Evolutionary conservation across 2,797 vertebrate genomes (phyloP), one percentile per base, ranked within the genome.

Genomic region (Australoheros facetus): DNA sequence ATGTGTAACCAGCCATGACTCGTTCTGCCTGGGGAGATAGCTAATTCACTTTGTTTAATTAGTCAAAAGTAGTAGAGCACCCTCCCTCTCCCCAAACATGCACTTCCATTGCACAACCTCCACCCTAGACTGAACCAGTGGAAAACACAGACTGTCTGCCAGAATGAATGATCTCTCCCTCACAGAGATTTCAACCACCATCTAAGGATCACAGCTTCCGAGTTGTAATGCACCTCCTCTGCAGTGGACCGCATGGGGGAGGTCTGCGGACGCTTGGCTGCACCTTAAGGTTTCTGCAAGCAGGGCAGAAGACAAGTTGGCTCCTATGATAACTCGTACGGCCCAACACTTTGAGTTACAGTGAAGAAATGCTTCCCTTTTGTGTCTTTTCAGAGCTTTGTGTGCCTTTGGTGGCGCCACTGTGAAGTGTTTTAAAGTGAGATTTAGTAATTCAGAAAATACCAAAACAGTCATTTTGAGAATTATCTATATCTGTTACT

Each of bases 11-110:
- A 93, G 92, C 85, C 90, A 75, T 93, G 90, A 88, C 88, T 88
- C 92, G 83, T 89, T 93, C 91, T 93, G 92, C 90, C 91, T 92
- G 91, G 89, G 88, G 89, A 94, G 90, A 89, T 85, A 85, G 85
- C 80, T 94, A 91, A 94, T 94, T 94, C 90, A 92, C 92, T 94
- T 94, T 93, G 93, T 93, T 92, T 91, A 91, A 92, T 93, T 93
- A 95, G 87, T 91, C 90, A 92, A 94, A 92, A 91, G 92, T 93
- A 93, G 89, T 92, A 87, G 85, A 90, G 88, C 85, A 85, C 71
- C 84, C 87, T 90, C 83, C 76, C 82, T 82, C 85, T 87, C 87
- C 21, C 77, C 48, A 84, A 86, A 84, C 88, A 87, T 39, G 59
- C 66, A 7, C 86, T 88, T 81, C 34, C 28, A 30, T 12, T 75